Evolutionary conservation across 2,113 vertebrate species (phyloP).

Genomic region (Ramphastos sulfuratus): DNA sequence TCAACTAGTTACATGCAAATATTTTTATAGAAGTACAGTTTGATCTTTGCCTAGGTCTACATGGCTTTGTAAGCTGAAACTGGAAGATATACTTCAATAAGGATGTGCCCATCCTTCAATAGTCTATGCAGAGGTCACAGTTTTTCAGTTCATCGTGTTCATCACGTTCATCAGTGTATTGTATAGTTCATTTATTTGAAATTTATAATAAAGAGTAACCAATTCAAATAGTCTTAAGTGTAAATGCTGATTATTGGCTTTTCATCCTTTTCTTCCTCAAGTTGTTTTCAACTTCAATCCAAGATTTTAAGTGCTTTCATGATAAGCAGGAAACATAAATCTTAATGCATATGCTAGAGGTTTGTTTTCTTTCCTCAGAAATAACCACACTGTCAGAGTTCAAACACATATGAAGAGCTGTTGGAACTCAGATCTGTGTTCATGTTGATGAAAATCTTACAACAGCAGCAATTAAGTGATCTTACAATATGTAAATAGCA

Average conservation of each 20-base stretch:
- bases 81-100: neutral
- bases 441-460: neutral
- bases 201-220: neutral
- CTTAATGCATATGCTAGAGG: neutral
- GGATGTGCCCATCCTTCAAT: neutral
- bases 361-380: neutral
- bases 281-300: neutral
- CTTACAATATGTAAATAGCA: neutral
- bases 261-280: neutral
- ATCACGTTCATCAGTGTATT: neutral
- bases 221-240: neutral
- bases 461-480: neutral
- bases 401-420: neutral
- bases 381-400: neutral
- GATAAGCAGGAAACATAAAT: neutral
- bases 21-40: neutral
- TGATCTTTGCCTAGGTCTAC: neutral
- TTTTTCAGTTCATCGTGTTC: neutral
- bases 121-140: neutral
- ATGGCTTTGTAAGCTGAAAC: neutral
- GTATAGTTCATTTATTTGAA: neutral
- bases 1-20: neutral
- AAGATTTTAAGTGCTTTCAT: neutral
- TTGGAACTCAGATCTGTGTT: neutral
- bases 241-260: neutral